phyloP scores from a whole-genome alignment of 53 echinoderm and acorn worm species.

The Stichopus horrens region DNA sequence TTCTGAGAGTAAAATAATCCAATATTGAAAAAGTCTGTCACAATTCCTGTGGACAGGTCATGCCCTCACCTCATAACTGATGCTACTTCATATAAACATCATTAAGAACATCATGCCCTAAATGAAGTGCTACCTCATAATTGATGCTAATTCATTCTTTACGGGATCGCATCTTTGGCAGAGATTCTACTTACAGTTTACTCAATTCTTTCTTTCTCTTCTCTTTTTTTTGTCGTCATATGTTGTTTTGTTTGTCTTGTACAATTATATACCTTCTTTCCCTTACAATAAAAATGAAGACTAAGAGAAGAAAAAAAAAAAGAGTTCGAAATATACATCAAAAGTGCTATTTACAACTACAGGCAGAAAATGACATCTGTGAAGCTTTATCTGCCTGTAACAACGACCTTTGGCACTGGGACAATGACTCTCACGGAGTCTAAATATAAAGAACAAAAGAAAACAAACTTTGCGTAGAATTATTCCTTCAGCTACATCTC shows the following conservation, averaged over 20 bases:
- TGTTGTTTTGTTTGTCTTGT: background rate
- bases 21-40: no score
- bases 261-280: background rate
- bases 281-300: background rate
- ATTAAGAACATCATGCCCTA: no score
- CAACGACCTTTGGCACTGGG: slow-evolving; percentile 18
- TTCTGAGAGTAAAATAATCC: no score
- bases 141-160: no score
- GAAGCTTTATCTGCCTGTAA: background rate
- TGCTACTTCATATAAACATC: no score
- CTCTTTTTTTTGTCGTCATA: background rate
- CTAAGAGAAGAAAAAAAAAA: background rate
- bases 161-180: background rate
- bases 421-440: background rate
- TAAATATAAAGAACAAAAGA: background rate
- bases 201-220: background rate
- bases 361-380: background rate
- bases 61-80: no score
- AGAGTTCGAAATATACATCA: slow-evolving; percentile 24
- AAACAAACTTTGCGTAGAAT: slow-evolving; percentile 31
- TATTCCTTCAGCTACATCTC: slow-evolving; percentile 5
- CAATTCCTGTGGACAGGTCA: no score
- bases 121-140: no score
- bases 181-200: background rate
- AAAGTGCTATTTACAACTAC: slow-evolving; percentile 31